These are phyloP conservation scores for Eunapius fragilis DNA, from an alignment of 37 sponge, comb jelly and placozoan genomes.

Conservation along the genomic window DNA sequence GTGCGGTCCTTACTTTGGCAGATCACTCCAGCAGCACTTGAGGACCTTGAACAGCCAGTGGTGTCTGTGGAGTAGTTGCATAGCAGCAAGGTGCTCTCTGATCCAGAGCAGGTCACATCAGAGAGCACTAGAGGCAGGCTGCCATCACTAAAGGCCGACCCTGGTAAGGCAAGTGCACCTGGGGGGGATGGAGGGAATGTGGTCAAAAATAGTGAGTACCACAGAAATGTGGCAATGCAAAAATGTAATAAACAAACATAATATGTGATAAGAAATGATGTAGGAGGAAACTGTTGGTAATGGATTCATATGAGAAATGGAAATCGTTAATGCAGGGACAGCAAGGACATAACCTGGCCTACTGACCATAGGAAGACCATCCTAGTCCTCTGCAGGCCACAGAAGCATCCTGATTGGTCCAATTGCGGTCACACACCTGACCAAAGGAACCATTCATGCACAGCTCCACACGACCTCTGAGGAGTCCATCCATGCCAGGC, in stretches of 20 bases:
- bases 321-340: too few species aligned
- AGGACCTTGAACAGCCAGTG: not conserved
- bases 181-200: not conserved
- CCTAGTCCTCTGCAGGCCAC: not conserved
- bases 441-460: not conserved
- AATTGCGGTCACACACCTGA: not conserved
- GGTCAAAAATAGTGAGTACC: not conserved
- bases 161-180: not conserved
- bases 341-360: too few species aligned
- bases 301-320: too few species aligned
- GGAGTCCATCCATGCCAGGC: not conserved
- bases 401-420: not conserved
- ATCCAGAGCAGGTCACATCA: conserved; percentile 32
- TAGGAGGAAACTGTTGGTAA: too few species aligned
- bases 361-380: not conserved
- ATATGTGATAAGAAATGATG: too few species aligned
- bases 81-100: conserved; percentile 17
- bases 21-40: conserved; percentile 14
- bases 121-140: conserved; percentile 4
- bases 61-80: not conserved
- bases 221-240: too few species aligned
- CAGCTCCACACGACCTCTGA: not conserved
- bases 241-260: too few species aligned
- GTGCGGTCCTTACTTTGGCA: conserved; percentile 24
- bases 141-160: conserved; percentile 12